Conservation (phyloP, 2,113 vertebrate genomes). For the Paratilapia polleni region DNA sequence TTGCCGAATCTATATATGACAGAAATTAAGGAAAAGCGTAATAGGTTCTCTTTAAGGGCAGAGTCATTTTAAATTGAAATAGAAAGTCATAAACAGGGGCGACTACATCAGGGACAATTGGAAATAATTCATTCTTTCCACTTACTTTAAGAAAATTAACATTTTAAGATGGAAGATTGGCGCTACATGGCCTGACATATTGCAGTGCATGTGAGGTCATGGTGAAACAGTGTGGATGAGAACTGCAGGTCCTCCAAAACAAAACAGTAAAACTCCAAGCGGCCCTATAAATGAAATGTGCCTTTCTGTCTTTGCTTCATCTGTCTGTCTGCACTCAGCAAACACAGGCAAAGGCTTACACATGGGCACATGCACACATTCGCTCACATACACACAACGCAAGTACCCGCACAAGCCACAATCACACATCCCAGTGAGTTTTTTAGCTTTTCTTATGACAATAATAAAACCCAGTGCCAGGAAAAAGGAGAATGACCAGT, state of each 20-base stretch:
- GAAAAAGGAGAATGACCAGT: constrained; percentile 54
- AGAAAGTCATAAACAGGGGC: not conserved
- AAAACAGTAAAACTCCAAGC: constrained; percentile 65
- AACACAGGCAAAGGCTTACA: constrained; percentile 28
- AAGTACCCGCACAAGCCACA: constrained; percentile 46
- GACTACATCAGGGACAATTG: constrained; percentile 1
- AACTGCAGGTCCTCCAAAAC: constrained; percentile 64
- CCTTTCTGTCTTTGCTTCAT: constrained; percentile 48
- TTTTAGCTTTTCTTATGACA: constrained; percentile 64
- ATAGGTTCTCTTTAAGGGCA: not conserved
- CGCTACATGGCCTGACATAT: constrained; percentile 13
- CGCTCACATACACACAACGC: not conserved
- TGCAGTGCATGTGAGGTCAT: constrained; percentile 60
- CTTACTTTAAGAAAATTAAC: constrained; percentile 8
- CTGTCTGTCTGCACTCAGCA: constrained; percentile 31
- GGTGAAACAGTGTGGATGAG: constrained; percentile 38
- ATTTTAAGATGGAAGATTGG: constrained; percentile 14
- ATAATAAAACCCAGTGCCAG: constrained; percentile 58
- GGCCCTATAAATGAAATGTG: constrained; percentile 61
- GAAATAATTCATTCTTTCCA: constrained; percentile 1
- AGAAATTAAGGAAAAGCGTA: no score
- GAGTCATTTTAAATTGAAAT: not conserved
- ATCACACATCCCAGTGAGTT: constrained; percentile 56
- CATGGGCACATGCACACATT: not conserved
- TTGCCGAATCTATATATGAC: no score